A percentile compares a stretch with the other conserved stretches of the same genome.
These are phyloP conservation scores for Himantopus leucocephalus DNA, from an alignment of 2,113 vertebrate species.

Conservation along the genomic window DNA sequence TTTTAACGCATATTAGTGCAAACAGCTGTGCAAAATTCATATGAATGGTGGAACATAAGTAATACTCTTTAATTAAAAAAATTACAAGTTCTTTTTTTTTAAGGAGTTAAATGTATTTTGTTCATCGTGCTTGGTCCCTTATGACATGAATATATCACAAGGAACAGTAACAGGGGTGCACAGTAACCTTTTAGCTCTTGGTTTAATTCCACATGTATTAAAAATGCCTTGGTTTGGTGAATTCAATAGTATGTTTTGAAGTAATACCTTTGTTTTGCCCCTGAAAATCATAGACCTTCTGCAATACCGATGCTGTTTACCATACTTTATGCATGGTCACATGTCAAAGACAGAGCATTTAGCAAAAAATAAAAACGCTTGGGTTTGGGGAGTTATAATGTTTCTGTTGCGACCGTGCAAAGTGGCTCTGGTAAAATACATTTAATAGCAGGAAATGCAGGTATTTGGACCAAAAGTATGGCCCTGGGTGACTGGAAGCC, in stretches of 20 bases:
- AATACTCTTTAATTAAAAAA: constrained; percentile 49
- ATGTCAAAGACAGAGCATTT: constrained; percentile 16
- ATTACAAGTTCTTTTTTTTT: background rate
- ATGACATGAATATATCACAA: background rate
- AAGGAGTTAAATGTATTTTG: background rate
- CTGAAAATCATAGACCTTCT: background rate
- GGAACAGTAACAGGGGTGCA: background rate
- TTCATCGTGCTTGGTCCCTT: background rate
- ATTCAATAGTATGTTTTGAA: background rate
- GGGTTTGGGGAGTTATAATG: background rate
- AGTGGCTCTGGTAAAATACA: background rate
- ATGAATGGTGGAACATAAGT: constrained; percentile 42
- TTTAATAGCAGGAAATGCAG: background rate
- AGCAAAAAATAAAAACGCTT: constrained; percentile 4
- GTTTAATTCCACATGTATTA: background rate
- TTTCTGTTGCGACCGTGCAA: background rate
- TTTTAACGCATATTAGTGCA: constrained; percentile 67
- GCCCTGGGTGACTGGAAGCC: background rate
- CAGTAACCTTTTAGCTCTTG: background rate
- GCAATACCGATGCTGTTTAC: background rate
- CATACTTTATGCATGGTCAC: background rate
- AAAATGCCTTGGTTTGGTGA: background rate
- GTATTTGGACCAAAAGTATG: background rate
- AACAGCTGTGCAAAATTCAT: constrained; percentile 64
- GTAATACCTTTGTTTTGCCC: background rate